A percentile compares a stretch with the other conserved stretches of the same genome.
phyloP scores from a whole-genome alignment of 2,888 invertebrate genomes.

The Diadromus collaris region DNA sequence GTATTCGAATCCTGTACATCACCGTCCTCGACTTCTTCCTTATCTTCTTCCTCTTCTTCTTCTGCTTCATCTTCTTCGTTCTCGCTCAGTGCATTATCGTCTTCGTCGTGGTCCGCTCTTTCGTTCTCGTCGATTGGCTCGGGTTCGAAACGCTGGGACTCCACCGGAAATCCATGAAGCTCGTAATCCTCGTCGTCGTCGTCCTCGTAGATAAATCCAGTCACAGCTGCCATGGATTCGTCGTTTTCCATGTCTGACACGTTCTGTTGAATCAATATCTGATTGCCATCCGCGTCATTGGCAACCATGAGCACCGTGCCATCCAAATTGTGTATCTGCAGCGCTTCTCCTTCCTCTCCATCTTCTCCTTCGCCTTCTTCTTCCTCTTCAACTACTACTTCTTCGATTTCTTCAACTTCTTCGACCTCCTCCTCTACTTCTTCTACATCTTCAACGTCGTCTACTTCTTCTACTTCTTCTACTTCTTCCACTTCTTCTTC shows the following conservation, averaged over 20 bases:
- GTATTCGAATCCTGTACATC: conserved; percentile 67
- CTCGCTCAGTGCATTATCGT: conserved; percentile 46
- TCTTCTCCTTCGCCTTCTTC: conserved; percentile 61
- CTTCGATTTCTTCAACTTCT: conserved; percentile 58
- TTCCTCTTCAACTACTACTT: conserved; percentile 50
- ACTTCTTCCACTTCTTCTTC: conserved; percentile 55
- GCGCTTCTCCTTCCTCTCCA: conserved; percentile 64
- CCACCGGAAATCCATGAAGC: conserved; percentile 68
- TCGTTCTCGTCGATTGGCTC: conserved; percentile 5
- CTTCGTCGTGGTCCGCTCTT: conserved; percentile 35
- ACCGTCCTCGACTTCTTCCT: conserved; percentile 62
- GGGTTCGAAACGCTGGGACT: conserved; percentile 61
- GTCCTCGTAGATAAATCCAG: conserved; percentile 74
- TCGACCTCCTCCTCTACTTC: conserved; percentile 49
- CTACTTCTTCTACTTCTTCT: conserved; percentile 30
- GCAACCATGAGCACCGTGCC: conserved; percentile 78
- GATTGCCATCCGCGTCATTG: conserved; percentile 77
- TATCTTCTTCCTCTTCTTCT: conserved; percentile 52
- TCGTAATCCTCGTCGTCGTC: conserved; percentile 72
- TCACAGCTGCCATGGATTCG: conserved; percentile 71
- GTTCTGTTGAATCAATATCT: conserved; percentile 76
- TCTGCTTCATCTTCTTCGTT: conserved; percentile 52
- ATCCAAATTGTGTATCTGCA: conserved; percentile 74
- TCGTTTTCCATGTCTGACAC: conserved; percentile 73
- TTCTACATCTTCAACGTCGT: conserved; percentile 36